Base-by-base conservation (phyloP, 1,140 invertebrate genomes). In the Aradophagus sp. region DNA sequence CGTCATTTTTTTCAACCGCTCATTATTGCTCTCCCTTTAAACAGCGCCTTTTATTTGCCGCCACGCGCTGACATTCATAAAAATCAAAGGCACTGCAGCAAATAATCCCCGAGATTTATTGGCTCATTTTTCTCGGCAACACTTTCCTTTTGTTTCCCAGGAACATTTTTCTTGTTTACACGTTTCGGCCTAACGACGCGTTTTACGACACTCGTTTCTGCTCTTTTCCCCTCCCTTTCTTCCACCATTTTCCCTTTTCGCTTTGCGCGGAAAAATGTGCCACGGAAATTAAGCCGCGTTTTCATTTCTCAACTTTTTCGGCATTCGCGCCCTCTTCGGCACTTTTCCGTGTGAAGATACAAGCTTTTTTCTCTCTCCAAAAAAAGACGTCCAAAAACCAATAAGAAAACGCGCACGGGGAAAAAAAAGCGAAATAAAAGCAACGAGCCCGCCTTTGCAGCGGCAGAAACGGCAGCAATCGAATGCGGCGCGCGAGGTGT, bases 51-150 rank as follows among this genome's bases (percentile, higher is more conserved):
- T n/a, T n/a, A n/a, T n/a, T n/a, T n/a, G n/a, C n/a, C n/a, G n/a
- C n/a, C n/a, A n/a, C n/a, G n/a, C n/a, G 15, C 41, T 41, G 36
- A 32, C 44, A 41, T 27, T 48, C 41, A 53, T 63, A 53, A 53
- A 63, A 65, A n/a, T 65, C 48, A 52, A 47, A 65, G 42, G n/a
- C 42, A 14, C 36, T 29, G 38, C 26, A 17, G 31, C 35, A 59
- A 61, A 48, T 61, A 69, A 61, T 69, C 35, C 29, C 17, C 14
- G 14, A 56, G 55, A 68, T 68, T 68, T 68, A 68, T 68, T 36
- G 26, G 39, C 32, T 41, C 47, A 53, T 68, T 61, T 68, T 61
- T 68, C 55, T 50, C 29, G 6, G 13, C 34, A 55, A 59, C 36
- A 42, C 39, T 58, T 52, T 59, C 32, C 39, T 52, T 59, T 35